These are phyloP conservation scores for Emys orbicularis DNA, from an alignment of 2,797 vertebrate species.

Conservation along the genomic window DNA sequence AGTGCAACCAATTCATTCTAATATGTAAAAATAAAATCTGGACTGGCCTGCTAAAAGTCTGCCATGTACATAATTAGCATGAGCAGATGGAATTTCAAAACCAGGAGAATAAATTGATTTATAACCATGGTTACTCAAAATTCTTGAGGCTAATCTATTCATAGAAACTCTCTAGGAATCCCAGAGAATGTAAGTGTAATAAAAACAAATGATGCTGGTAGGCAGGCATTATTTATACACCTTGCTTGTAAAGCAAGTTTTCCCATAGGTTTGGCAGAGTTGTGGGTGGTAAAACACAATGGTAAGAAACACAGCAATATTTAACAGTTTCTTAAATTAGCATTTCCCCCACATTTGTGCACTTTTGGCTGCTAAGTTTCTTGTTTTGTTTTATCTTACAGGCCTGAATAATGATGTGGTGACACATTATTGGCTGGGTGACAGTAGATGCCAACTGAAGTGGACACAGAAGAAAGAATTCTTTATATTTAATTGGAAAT, in stretches of 20 bases:
- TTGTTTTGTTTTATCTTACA: conserved; percentile 55
- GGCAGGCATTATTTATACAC: conserved; percentile 70
- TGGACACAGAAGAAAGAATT: conserved; percentile 38
- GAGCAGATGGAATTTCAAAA: conserved; percentile 59
- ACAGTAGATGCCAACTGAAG: conserved; percentile 14
- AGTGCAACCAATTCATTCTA: rapidly evolving
- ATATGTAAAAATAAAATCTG: background rate
- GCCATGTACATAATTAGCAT: conserved; percentile 3
- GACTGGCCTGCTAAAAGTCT: background rate
- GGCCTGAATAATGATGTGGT: conserved; percentile 41
- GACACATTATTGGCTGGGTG: background rate
- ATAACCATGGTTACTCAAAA: conserved; percentile 75
- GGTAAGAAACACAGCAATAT: conserved; percentile 41
- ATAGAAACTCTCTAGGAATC: conserved; percentile 74
- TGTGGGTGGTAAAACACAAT: conserved; percentile 48
- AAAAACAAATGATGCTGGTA: conserved; percentile 45
- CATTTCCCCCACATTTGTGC: background rate
- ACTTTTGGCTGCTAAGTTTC: conserved; percentile 31
- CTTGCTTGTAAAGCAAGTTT: conserved; percentile 64
- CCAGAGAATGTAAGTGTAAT: conserved; percentile 72
- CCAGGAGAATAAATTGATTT: conserved; percentile 61
- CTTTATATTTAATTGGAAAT: conserved; percentile 47
- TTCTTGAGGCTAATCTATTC: conserved; percentile 75
- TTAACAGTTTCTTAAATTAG: conserved; percentile 47
- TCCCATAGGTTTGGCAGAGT: background rate